Evolutionary conservation across 1,140 invertebrate species (phyloP), one percentile per base, ranked within the genome.

Genomic region (Neodiprion lecontei): DNA sequence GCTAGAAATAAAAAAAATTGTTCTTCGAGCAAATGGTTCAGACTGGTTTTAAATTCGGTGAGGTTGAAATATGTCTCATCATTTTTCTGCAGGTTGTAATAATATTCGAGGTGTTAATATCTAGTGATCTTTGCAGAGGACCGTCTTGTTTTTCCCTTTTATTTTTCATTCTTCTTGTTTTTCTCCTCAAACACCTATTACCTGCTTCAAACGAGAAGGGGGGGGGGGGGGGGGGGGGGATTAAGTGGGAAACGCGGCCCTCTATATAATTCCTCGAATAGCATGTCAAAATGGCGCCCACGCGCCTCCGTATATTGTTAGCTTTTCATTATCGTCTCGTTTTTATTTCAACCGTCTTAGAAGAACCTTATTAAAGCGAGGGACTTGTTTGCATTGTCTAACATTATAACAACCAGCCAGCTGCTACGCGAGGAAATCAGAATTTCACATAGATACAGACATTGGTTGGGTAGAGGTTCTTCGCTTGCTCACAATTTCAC

Each of bases 331-430:
- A 61, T 61, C 53, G 53, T 61, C n/a, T 61, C 11, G n/a, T 61
- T 61, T 61, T 61, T 61, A 61, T 61, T 17, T 61, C n/a, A 12
- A 17, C 11, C 11, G 53, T 61, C 53, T 61, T 7, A 61, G 53
- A 61, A 61, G 53, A 14, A 61, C 53, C 53, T 61, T 61, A 61
- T 61, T 61, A 61, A 61, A 61, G 53, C 53, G 53, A 61, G 53
- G 11, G 11, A 14, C 53, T 61, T 61, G 53, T 61, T 61, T 61
- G 53, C n/a, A 61, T 61, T 61, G 53, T 61, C 53, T 61, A 17
- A 61, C 53, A 11, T 17, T 14, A 3, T 61, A 61, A 61, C 53
- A 61, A 61, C 53, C 11, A 61, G 53, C 11, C 53, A 61, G 53
- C 53, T 61, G 53, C 53, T 8, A 17, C n/a, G 53, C 53, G 53